A percentile compares a stretch with the other conserved stretches of the same genome.
These are phyloP conservation scores for Panthera uncia DNA, from an alignment of 2,113 vertebrate species.

Conservation along the genomic window DNA sequence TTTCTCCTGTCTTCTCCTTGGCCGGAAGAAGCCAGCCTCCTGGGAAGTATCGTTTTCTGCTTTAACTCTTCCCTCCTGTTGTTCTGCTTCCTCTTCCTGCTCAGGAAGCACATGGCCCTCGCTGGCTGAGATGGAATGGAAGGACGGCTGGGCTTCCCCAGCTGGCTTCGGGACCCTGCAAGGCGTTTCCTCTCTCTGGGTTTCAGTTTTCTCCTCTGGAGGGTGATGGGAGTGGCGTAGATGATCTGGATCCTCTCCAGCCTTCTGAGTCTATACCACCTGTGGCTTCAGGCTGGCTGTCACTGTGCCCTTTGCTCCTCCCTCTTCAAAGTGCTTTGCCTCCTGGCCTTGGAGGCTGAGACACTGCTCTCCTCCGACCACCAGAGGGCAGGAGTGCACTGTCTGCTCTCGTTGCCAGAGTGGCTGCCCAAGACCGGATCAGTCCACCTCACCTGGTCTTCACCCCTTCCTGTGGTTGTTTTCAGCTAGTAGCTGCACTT, in stretches of 20 bases:
- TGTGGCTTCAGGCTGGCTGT: neutral
- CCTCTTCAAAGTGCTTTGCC: constrained; percentile 65
- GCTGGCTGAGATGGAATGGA: neutral
- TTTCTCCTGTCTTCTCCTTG: neutral
- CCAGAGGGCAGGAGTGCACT: constrained; percentile 59
- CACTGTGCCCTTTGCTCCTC: neutral
- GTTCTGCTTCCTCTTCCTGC: neutral
- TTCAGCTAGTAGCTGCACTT: neutral
- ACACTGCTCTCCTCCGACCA: neutral
- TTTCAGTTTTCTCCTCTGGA: constrained; percentile 10
- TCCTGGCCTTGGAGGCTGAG: constrained; percentile 45
- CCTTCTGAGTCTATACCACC: neutral
- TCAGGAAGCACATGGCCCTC: neutral
- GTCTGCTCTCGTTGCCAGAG: neutral
- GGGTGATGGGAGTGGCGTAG: neutral
- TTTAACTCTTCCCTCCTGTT: neutral
- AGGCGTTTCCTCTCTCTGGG: neutral
- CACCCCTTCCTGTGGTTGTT: neutral
- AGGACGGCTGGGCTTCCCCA: neutral
- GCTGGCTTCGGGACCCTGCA: neutral
- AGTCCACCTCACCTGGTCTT: neutral
- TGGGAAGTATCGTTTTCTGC: neutral
- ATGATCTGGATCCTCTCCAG: neutral
- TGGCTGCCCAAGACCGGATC: neutral
- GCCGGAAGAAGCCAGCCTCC: neutral